Evolutionary conservation across 2,888 invertebrate genomes (phyloP).

Genomic region (Microdon myrmicae): DNA sequence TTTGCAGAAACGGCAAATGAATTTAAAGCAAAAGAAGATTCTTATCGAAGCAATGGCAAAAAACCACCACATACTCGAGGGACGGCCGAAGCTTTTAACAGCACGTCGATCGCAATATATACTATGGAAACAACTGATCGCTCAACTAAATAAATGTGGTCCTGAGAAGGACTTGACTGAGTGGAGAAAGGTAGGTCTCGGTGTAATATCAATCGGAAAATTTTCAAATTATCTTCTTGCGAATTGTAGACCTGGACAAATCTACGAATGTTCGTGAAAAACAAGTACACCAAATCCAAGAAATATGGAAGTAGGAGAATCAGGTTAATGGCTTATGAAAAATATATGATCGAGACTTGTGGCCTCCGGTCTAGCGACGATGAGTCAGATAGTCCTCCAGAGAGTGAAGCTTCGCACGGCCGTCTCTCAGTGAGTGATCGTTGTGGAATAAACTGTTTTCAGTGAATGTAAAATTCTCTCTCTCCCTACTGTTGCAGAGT

Average conservation of each 20-base stretch:
- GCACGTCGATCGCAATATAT: background rate
- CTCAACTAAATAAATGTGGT: slow-evolving; percentile 11
- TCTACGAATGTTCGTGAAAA: slow-evolving; percentile 9
- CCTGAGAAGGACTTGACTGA: slow-evolving; percentile 7
- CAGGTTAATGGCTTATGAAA: slow-evolving; percentile 2
- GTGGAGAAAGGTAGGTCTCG: slow-evolving; percentile 30
- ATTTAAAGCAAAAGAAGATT: no score
- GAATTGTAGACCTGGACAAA: slow-evolving; percentile 23
- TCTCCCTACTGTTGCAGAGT: no score
- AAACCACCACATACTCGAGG: slow-evolving; percentile 11
- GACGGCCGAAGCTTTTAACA: background rate
- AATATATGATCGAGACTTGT: slow-evolving; percentile 10
- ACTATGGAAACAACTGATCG: slow-evolving; percentile 5
- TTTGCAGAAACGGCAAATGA: no score
- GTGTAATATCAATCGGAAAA: background rate
- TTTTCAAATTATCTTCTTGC: background rate
- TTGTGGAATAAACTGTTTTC: no score
- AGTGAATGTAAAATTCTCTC: no score
- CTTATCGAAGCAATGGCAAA: slow-evolving; percentile 17
- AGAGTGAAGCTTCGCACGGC: background rate
- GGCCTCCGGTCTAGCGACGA: background rate
- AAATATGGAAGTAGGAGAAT: background rate
- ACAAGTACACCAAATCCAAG: slow-evolving; percentile 9
- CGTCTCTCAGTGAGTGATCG: no score
- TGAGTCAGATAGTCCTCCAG: background rate